Evolutionary conservation across 2,113 vertebrate genomes (phyloP).

Genomic region (Saccopteryx bilineata): DNA sequence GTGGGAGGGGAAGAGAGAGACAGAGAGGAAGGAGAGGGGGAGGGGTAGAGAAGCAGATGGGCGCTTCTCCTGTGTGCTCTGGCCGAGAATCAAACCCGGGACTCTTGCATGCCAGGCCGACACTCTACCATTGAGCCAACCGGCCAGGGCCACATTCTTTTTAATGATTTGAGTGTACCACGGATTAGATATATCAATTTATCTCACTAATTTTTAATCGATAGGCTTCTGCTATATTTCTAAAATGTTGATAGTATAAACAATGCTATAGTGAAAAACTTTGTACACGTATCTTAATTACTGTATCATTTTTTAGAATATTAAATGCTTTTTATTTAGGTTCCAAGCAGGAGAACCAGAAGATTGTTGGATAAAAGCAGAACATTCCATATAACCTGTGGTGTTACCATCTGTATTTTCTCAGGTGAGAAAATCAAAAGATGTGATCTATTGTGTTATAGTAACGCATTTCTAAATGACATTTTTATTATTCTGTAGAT

Average conservation of each 20-base stretch:
- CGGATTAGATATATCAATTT: background rate
- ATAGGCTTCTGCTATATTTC: background rate
- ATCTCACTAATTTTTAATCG: background rate
- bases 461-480: background rate
- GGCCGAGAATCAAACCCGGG: no score
- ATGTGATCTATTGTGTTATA: background rate
- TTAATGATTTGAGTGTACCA: background rate
- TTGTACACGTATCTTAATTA: background rate
- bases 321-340: constrained; percentile 85
- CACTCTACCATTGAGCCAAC: no score
- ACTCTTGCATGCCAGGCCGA: no score
- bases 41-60: no score
- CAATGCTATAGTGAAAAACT: background rate
- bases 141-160: background rate
- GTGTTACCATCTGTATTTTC: constrained; percentile 94
- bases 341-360: constrained; percentile 93
- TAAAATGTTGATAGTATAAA: background rate
- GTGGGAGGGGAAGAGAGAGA: no score
- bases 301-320: background rate
- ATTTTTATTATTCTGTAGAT: background rate
- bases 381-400: constrained; percentile 95
- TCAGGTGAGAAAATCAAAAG: constrained; percentile 90
- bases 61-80: no score
- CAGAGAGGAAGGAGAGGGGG: no score
- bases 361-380: constrained; percentile 95